Base-by-base conservation (phyloP, 1,140 invertebrate genomes). In the Triops cancriformis region DNA sequence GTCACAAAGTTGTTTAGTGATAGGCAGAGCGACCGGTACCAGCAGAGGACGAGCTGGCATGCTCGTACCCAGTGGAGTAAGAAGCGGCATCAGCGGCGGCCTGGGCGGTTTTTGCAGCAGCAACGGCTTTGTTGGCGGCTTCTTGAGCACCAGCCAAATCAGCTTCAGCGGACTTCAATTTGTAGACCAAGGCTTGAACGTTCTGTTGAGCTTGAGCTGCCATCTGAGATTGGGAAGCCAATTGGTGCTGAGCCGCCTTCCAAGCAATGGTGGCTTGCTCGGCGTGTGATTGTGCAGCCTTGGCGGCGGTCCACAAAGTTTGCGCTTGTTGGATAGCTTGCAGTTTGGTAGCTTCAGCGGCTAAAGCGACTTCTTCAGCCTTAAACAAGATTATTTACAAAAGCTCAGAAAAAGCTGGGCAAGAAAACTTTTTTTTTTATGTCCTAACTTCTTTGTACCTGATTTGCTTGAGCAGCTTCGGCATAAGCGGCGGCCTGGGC, bases 101-200 rank as follows among this genome's bases (percentile, higher is more conserved):
- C 45, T 82, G 81, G 0, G 82, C 81, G 5, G 75, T 73, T 18
- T 80, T 78, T 6, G 81, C 81, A 14, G 82, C 80, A 0, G 78
- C 79, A 12, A 76, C 75, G 26, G 81, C 81, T 31, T 81, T 82
- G 74, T 81, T 80, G 14, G 80, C 80, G 0, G 80, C 81, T n/a
- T 79, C 79, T 75, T 82, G 82, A n/a, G 82, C 81, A 51, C 80
- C 82, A 11, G 82, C 81, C 23, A 82, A 76, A 80, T 82, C 82
- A 43, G 82, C 79, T 14, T 82, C 45, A 26, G 80, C 45, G 23
- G 82, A 81, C 74, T 82, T 81, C 77, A 82, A 80, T 73, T 82
- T 82, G 23, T 80, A 81, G n/a, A 81, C 82, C n/a, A 82, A 74
- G 28, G 82, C 81, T 73, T 82, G 82, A 43, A 81, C 82, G 73